Base-by-base conservation (phyloP, 2,888 invertebrate genomes). In the Macroteleia sp. region DNA sequence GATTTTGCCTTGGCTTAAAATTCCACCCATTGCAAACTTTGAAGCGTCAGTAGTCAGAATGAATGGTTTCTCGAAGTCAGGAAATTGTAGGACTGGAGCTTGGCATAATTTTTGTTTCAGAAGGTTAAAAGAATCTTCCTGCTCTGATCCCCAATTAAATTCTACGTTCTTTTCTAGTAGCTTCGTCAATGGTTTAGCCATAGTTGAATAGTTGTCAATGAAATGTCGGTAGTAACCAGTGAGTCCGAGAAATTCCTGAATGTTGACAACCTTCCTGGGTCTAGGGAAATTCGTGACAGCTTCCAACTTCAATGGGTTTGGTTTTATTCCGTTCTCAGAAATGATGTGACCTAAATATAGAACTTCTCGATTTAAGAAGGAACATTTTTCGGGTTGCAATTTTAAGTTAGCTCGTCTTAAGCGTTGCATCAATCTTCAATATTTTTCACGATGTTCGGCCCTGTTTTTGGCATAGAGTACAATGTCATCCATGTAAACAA, bases 181-280 rank as follows among this genome's bases (percentile, higher is more conserved):
- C 1, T 48, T 25, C 8, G 75, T 74, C 3, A 82, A 30, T 5
- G 83, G 78, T 41, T 62, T 77, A 1, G 79, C 64, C 4, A 77
- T 77, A 2, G 77, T 32, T 0, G 81, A 62, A 36, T 80, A 83
- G 6, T 77, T 42, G 17, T 44, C 17, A 3, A 82, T 79, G 52
- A 84, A 83, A 2, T 73, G 41, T 12, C 81, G 9, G 32, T 81
- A 83, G 39, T 80, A 83, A 6, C 76, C 70, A 6, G 75, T 75
- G 2, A 83, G 22, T 3, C 79, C 81, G 6, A 83, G 36, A 20
- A 83, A 82, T 50, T 77, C 42, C 22, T 44, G 44, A n/a, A 44
- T n/a, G n/a, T 39, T 2, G 2, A 39, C 16, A 1, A 39, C 9
- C 8, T 39, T 39, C 3, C 17, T 39, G 1, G 39, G 39, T 17